Evolutionary conservation across 2,888 invertebrate species (phyloP).

Genomic region (Bellardia pandia): DNA sequence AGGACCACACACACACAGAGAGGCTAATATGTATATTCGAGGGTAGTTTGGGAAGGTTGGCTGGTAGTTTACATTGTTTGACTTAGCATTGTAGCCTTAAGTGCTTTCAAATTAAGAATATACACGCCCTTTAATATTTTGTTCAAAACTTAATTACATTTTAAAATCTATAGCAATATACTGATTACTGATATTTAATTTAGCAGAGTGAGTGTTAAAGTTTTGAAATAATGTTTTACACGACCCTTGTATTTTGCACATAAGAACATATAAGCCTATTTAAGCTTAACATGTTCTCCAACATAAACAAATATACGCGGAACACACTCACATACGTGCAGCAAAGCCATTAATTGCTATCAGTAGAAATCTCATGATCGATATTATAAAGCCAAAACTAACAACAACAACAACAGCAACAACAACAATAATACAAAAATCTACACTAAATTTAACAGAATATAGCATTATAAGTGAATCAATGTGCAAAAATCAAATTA

Average conservation of each 20-base stretch:
- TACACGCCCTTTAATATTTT: too few species aligned
- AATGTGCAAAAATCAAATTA: conserved; percentile 74
- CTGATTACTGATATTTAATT: too few species aligned
- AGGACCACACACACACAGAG: background rate
- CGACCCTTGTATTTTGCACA: background rate
- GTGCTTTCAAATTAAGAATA: too few species aligned
- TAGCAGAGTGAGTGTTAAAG: too few species aligned
- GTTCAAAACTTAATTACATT: too few species aligned
- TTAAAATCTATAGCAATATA: too few species aligned
- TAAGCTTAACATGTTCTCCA: conserved; percentile 1
- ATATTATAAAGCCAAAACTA: conserved; percentile 60
- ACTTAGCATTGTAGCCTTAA: too few species aligned
- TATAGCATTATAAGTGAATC: conserved; percentile 72
- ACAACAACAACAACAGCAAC: conserved; percentile 16
- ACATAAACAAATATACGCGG: background rate
- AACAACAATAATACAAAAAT: conserved; percentile 37
- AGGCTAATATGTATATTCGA: background rate
- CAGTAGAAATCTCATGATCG: conserved; percentile 65
- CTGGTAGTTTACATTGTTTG: too few species aligned
- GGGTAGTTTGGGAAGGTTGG: background rate
- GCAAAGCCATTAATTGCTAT: conserved; percentile 54
- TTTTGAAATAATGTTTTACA: too few species aligned
- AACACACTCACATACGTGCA: background rate
- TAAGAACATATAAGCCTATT: conserved; percentile 26
- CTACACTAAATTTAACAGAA: conserved; percentile 66